These are phyloP conservation scores for Oreocharis arfaki DNA, from an alignment of 2,113 vertebrate genomes.

Conservation along the genomic window DNA sequence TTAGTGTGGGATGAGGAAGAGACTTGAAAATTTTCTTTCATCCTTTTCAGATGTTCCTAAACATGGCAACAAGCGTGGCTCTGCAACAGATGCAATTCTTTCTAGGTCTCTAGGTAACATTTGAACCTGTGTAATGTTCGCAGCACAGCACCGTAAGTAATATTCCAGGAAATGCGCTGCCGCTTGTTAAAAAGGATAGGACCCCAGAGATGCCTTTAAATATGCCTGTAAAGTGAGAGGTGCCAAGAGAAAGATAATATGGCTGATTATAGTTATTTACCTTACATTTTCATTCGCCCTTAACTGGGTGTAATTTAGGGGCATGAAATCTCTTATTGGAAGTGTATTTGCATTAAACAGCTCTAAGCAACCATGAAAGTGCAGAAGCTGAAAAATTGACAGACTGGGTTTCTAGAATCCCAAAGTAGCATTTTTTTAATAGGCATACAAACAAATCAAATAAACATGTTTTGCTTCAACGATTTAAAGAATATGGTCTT, in stretches of 20 bases:
- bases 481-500: constrained; percentile 81
- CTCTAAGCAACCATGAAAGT: constrained; percentile 85
- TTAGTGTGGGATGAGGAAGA: background rate
- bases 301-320: constrained; percentile 86
- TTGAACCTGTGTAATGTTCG: constrained; percentile 78
- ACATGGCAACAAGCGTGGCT: constrained; percentile 53
- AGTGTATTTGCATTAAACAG: constrained; percentile 83
- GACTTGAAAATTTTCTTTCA: constrained; percentile 49
- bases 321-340: constrained; percentile 86
- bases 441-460: constrained; percentile 84
- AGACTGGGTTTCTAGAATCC: constrained; percentile 80
- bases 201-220: constrained; percentile 83
- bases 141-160: constrained; percentile 75
- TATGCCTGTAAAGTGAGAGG: constrained; percentile 83
- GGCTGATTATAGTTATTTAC: constrained; percentile 87
- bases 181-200: constrained; percentile 81
- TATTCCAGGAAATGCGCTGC: constrained; percentile 76
- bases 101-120: constrained; percentile 78
- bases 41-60: constrained; percentile 60
- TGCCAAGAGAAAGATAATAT: constrained; percentile 84
- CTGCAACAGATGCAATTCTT: constrained; percentile 69
- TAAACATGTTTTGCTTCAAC: constrained; percentile 84
- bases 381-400: constrained; percentile 82
- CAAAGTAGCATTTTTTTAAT: constrained; percentile 84
- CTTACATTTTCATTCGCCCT: constrained; percentile 85